Evolutionary conservation across 2,797 vertebrate genomes (phyloP).

Genomic region (Neosilurus hyrtlii): DNA sequence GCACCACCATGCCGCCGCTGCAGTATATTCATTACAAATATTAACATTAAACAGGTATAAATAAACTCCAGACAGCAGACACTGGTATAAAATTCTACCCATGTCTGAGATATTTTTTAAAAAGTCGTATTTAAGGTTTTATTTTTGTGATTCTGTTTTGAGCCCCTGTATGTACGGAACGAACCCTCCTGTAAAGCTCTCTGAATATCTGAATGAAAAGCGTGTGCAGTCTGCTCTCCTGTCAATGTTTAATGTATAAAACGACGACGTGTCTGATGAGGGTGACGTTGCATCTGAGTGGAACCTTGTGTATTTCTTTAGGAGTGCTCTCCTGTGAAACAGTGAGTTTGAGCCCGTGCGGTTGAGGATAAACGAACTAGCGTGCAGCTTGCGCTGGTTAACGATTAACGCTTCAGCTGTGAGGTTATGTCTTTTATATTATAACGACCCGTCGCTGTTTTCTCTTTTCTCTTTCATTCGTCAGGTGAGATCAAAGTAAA

Average conservation of each 20-base stretch:
- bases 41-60: not conserved
- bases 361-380: not conserved
- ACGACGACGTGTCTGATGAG: too few relatives aligned
- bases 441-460: not conserved
- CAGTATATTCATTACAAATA: too few relatives aligned
- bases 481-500: constrained; percentile 20
- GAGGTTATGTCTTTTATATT: not conserved
- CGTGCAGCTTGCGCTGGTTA: not conserved
- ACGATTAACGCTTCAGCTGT: constrained; percentile 16
- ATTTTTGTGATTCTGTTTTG: not conserved
- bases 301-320: too few relatives aligned
- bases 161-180: not conserved
- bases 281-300: too few relatives aligned
- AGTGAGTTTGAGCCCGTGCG: not conserved
- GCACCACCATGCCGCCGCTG: too few relatives aligned
- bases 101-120: not conserved
- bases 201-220: too few relatives aligned
- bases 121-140: not conserved
- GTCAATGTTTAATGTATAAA: too few relatives aligned
- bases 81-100: not conserved
- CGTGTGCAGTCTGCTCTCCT: too few relatives aligned
- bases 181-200: not conserved
- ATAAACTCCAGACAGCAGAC: not conserved
- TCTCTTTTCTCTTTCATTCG: not conserved
- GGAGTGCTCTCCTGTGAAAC: not conserved